Evolutionary conservation across 30 jellyfish, hydroid and myxozoan species (phyloP).

Genomic region (Calvadosia cruxmelitensis): DNA sequence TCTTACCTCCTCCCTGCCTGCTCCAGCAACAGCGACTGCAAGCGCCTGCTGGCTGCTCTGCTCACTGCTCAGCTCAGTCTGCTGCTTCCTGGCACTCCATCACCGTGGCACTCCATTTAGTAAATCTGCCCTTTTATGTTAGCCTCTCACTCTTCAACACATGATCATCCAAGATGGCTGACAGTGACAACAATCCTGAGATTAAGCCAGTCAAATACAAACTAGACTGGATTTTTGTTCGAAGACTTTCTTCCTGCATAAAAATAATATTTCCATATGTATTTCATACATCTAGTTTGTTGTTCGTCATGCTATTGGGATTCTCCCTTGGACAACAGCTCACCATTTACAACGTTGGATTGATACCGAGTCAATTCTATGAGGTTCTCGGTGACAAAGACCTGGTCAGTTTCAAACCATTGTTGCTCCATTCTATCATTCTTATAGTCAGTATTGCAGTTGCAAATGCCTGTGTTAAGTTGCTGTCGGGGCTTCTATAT

Average conservation of each 20-base stretch:
- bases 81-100: no score
- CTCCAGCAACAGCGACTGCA: no score
- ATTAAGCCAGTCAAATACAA: no score
- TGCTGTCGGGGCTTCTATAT: constrained; percentile 49
- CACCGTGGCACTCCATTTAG: no score
- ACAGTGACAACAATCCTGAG: no score
- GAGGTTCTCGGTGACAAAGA: constrained; percentile 66
- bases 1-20: no score
- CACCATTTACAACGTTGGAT: constrained; percentile 67
- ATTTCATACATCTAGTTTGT: constrained; percentile 27
- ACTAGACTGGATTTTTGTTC: constrained; percentile 23
- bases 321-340: constrained; percentile 59
- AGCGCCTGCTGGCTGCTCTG: no score
- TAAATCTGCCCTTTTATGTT: no score
- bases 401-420: constrained; percentile 26
- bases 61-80: no score
- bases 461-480: constrained; percentile 52
- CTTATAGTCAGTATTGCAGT: constrained; percentile 51
- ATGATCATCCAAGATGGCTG: no score
- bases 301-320: constrained; percentile 42
- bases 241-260: constrained; percentile 16
- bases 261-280: constrained; percentile 24
- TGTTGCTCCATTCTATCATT: constrained; percentile 27
- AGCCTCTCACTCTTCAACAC: no score
- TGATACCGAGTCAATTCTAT: constrained; percentile 67